Conservation (phyloP, 2,797 vertebrate genomes). For the Rhincodon typus region DNA sequence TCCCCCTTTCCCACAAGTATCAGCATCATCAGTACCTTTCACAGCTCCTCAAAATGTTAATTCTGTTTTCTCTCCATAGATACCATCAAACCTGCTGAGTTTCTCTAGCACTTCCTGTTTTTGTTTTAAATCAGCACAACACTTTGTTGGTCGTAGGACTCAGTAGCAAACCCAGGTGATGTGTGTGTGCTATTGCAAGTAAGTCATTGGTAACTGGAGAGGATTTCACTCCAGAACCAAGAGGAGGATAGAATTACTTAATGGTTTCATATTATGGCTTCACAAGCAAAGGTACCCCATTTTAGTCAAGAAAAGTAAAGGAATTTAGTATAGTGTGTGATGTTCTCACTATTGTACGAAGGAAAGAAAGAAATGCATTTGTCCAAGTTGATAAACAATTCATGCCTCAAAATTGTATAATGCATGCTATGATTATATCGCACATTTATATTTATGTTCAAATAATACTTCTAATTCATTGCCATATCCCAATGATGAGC, state of each 20-base stretch:
- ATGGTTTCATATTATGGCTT: background rate
- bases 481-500: too few species aligned
- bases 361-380: background rate
- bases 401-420: background rate
- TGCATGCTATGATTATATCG: background rate
- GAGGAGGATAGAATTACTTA: constrained; percentile 4
- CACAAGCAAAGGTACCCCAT: background rate
- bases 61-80: too few species aligned
- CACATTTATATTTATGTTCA: constrained; percentile 9
- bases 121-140: background rate
- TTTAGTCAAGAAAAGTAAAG: background rate
- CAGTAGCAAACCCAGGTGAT: background rate
- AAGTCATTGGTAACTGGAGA: background rate
- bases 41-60: too few species aligned
- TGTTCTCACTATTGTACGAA: background rate
- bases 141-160: background rate
- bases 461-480: background rate
- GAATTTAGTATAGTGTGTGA: background rate
- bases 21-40: too few species aligned
- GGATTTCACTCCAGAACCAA: background rate
- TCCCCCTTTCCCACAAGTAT: too few species aligned
- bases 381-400: background rate
- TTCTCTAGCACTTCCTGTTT: too few species aligned
- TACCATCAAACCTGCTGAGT: too few species aligned
- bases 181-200: background rate